phyloP scores from a whole-genome alignment of 2,113 vertebrate genomes.

The Gila orcuttii region DNA sequence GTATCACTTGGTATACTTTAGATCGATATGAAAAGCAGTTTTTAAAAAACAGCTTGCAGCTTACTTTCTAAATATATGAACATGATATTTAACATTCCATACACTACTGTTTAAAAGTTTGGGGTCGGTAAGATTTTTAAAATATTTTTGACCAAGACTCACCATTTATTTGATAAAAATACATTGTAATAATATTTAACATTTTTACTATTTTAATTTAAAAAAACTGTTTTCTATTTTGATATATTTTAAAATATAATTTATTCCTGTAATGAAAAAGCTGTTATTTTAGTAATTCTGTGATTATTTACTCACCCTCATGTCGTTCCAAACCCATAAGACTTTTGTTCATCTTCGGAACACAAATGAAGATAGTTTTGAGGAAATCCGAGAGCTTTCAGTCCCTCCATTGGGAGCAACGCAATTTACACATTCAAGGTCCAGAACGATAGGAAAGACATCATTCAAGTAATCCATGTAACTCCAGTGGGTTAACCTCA shows the following conservation, averaged over 20 bases:
- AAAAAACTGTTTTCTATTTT: background rate
- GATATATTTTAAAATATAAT: background rate
- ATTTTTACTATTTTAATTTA: background rate
- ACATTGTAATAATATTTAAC: background rate
- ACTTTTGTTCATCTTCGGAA: no score
- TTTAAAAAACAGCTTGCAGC: background rate
- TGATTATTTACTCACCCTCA: no score
- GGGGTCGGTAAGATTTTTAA: background rate
- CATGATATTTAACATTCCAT: background rate
- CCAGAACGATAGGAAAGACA: no score
- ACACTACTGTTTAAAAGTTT: slow-evolving; percentile 3
- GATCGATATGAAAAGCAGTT: background rate
- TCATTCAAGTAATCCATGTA: no score
- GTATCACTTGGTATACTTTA: background rate
- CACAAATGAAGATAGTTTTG: no score
- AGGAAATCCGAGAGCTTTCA: no score
- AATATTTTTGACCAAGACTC: background rate
- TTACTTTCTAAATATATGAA: background rate
- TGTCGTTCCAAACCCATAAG: no score
- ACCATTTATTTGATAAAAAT: background rate
- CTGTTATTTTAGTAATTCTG: background rate
- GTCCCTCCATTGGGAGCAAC: no score
- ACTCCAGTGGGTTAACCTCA: no score
- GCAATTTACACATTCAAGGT: no score
- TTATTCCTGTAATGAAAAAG: background rate